Evolutionary conservation across 2,888 invertebrate genomes (phyloP), one percentile per base, ranked within the genome.

Genomic region (Malacosoma neustria): DNA sequence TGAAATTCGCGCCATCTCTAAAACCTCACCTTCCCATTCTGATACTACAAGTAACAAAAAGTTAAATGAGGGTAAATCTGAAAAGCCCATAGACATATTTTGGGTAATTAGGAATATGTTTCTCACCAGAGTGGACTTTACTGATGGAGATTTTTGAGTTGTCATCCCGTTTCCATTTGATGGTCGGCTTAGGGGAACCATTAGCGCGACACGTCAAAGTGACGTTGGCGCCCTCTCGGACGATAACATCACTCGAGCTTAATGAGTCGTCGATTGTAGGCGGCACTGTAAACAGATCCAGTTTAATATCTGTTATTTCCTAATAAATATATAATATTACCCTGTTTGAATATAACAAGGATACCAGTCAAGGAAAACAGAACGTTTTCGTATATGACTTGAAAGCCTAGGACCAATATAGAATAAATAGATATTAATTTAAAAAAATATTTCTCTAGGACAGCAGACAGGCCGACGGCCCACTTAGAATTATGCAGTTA

Each of bases 111-210:
- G 9, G 6, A 3, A 35, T 32, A 11, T 12, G 13, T 43, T 46
- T 55, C 68, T 68, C 57, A 95, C 94, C 93, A 73, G 91, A 88
- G 57, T 91, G 87, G 56, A 92, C 92, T 79, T 93, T 94, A 85
- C 93, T 95, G 86, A 95, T 92, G 72, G 92, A 90, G 75, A 96
- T 95, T 87, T 92, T 92, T 60, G 91, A 89, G 76, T 92, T 92
- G 86, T 95, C 95, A 81, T 96, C 95, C 62, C 96, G 89, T 81
- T 94, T 94, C 96, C 96, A 96, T 84, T 93, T 94, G 76, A 96
- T 94, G 70, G 89, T 91, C 48, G 96, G 96, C 72, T 91, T 89
- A 47, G 96, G 96, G 64, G 93, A 95, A 65, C 96, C 96, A 70
- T 92, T 93, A 61, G 96, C 96, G 74, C 93, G 93, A 81, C 96